Base-by-base conservation (phyloP, 2,797 vertebrate species). In the Hydrophis major region DNA sequence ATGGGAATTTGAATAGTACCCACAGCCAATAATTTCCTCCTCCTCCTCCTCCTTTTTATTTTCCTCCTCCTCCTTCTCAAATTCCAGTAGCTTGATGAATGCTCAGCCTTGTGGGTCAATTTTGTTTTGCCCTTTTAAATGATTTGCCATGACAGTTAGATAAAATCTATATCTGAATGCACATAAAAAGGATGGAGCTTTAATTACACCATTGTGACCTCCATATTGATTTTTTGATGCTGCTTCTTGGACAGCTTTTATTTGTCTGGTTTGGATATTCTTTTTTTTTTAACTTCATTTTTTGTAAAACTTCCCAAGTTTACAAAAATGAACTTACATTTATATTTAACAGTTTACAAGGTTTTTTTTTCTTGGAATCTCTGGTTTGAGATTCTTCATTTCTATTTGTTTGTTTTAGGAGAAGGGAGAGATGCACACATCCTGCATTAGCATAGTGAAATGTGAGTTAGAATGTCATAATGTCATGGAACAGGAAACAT, bases 1-100 rank as follows among this genome's bases (percentile, higher is more conserved):
- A 94, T 78, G 93, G 56, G 56, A 91, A 61, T 42, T 47, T 78
- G 56, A 88, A 89, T 74, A 90, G 87, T 47, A 59, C 18, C 14
- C n/a, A 32, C n/a, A 69, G 66, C 14, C 66, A 32, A 69, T 16
- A 6, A 66, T n/a, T 27, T 66, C 63, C 6, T 53, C 4, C 47
- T 47, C 50, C 60, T 32, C 8, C 37, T 16, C 22, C 37, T 16
- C 22, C 25, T 28, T 22, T 8, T 28, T 25, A 4, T 59, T 1
- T 6, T 59, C 13, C 18, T 59, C 4, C 20, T 59, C 20, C 7
- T 63, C 3, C 25, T 28, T 27, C 12, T 53, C 83, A 86, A 53
- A 53, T 86, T 53, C 42, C 27, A 28, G 42, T 28, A 53, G 11
- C 25, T 53, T 50, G 37, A 22, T 27, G 42, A 47, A 50, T 50